These are phyloP conservation scores for Onthophagus taurus DNA, from an alignment of 1,140 invertebrate species.

Conservation along the genomic window DNA sequence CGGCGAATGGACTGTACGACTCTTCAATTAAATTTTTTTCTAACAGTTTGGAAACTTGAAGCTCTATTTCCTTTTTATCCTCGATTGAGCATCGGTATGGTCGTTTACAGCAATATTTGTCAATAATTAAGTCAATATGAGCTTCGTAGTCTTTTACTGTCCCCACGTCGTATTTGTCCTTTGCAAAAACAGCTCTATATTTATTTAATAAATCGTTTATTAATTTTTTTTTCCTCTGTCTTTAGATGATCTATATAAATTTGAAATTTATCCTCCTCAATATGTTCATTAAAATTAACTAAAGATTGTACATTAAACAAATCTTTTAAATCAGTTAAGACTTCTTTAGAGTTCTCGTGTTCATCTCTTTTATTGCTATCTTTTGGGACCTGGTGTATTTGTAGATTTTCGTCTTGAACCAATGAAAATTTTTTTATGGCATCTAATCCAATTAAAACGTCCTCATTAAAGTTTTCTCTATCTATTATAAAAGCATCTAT, in stretches of 20 bases:
- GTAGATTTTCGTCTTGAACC: slow-evolving; percentile 17
- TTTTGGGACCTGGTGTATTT: slow-evolving; percentile 1
- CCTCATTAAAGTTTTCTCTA: slow-evolving; percentile 26
- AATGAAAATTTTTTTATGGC: slow-evolving; percentile 15
- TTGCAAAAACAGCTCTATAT: slow-evolving; percentile 32
- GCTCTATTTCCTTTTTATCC: slow-evolving; percentile 35
- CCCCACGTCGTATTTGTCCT: slow-evolving; percentile 33
- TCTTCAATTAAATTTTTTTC: slow-evolving; percentile 20
- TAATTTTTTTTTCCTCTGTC: slow-evolving; percentile 11
- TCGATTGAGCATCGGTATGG: slow-evolving; percentile 31
- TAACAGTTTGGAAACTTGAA: slow-evolving; percentile 32
- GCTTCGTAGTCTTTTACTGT: slow-evolving; percentile 24
- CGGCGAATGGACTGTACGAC: slow-evolving; percentile 4
- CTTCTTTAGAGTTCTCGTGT: slow-evolving; percentile 3
- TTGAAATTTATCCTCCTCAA: slow-evolving; percentile 23
- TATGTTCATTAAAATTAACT: slow-evolving; percentile 32
- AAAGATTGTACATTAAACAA: background rate
- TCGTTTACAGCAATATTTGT: slow-evolving; percentile 32
- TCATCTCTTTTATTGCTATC: background rate
- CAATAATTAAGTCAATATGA: slow-evolving; percentile 29
- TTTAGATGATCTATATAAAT: slow-evolving; percentile 25
- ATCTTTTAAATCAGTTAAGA: slow-evolving; percentile 4
- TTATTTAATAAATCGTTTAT: slow-evolving; percentile 26
- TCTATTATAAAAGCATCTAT: slow-evolving; percentile 27
- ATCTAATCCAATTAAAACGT: slow-evolving; percentile 29